Evolutionary conservation across 2,797 vertebrate species (phyloP).

Genomic region (Neopelma chrysocephalum): DNA sequence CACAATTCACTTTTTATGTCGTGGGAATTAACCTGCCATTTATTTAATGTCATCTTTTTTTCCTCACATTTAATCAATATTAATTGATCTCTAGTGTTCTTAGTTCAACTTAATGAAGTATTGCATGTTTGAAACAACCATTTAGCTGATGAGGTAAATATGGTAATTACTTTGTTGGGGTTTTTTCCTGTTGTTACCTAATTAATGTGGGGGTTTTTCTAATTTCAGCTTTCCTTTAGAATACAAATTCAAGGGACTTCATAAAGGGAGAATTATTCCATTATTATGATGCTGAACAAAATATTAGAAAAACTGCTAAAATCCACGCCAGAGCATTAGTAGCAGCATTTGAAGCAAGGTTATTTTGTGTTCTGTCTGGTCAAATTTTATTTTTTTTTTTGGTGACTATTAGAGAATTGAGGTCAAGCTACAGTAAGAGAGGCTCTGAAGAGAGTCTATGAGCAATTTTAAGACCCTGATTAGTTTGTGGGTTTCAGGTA

Average conservation of each 20-base stretch:
- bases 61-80: slow-evolving; percentile 34
- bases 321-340: not conserved
- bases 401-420: not conserved
- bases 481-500: not conserved
- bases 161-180: not conserved
- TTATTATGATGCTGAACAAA: slow-evolving; percentile 9
- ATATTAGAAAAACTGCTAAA: slow-evolving; percentile 10
- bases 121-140: slow-evolving; percentile 40
- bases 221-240: not conserved
- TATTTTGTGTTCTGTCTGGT: not conserved
- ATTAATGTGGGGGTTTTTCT: slow-evolving; percentile 1
- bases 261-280: slow-evolving; percentile 1
- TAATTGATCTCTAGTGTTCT: slow-evolving; percentile 53
- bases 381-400: not conserved
- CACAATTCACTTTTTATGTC: not conserved
- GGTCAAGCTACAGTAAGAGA: not conserved
- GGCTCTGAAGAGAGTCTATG: not conserved
- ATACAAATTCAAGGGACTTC: slow-evolving; percentile 49
- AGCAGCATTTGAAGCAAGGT: not conserved
- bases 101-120: slow-evolving; percentile 50
- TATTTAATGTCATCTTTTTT: slow-evolving; percentile 12
- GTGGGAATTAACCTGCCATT: slow-evolving; percentile 14
- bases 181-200: slow-evolving; percentile 21
- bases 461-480: not conserved
- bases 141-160: slow-evolving; percentile 24